Evolutionary conservation across 1,140 invertebrate genomes (phyloP).

Genomic region (Drosophila kurseongensis): DNA sequence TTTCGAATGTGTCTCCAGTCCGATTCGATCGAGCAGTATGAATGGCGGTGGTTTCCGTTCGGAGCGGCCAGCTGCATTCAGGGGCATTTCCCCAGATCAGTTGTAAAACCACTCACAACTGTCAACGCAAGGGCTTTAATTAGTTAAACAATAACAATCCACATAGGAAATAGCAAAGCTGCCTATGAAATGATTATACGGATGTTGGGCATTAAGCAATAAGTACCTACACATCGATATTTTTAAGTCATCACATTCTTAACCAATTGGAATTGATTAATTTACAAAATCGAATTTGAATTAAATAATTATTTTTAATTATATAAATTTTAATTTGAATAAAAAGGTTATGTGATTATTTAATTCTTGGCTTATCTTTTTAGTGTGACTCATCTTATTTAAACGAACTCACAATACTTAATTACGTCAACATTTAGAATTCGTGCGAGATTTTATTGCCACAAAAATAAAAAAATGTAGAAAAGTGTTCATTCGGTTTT

Average conservation of each 20-base stretch:
- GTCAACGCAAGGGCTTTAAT: slow-evolving; percentile 15
- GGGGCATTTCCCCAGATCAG: slow-evolving; percentile 13
- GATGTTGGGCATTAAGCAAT: neutral
- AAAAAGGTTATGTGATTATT: neutral
- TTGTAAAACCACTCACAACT: slow-evolving; percentile 22
- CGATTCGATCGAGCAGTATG: slow-evolving; percentile 8
- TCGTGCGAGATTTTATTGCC: too few relatives aligned
- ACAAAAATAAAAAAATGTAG: too few relatives aligned
- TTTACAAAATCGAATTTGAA: neutral
- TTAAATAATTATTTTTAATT: too few relatives aligned
- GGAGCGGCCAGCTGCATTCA: slow-evolving; percentile 17
- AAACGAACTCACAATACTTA: neutral
- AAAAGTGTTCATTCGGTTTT: too few relatives aligned
- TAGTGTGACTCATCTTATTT: neutral
- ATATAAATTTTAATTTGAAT: neutral
- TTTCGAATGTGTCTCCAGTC: slow-evolving; percentile 13
- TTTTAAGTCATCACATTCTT: too few relatives aligned
- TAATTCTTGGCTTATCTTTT: neutral
- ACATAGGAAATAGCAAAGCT: neutral
- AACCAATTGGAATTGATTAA: too few relatives aligned
- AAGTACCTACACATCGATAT: too few relatives aligned
- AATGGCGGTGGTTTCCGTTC: neutral
- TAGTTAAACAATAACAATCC: slow-evolving; percentile 1
- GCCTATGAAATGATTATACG: neutral
- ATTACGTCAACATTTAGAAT: too few relatives aligned